These are phyloP conservation scores for Steromphala cineraria DNA, from an alignment of 2,888 invertebrate genomes.

Conservation along the genomic window DNA sequence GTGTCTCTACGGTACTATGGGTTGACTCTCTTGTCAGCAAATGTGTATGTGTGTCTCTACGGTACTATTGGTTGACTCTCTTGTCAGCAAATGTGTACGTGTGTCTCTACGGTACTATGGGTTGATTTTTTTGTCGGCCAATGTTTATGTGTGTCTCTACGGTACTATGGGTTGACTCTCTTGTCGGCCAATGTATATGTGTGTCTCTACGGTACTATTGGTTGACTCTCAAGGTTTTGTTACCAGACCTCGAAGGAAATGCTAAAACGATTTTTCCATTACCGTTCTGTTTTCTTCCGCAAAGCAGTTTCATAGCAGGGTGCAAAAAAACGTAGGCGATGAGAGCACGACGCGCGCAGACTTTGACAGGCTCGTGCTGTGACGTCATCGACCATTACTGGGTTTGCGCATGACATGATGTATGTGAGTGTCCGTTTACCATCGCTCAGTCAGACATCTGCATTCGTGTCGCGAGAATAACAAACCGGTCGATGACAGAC, in stretches of 20 bases:
- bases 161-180: too few species aligned
- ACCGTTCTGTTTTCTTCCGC: not conserved
- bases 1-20: too few species aligned
- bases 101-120: too few species aligned
- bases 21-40: too few species aligned
- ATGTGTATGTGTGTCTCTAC: too few species aligned
- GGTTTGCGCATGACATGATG: not conserved
- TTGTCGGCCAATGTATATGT: too few species aligned
- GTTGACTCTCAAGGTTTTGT: not conserved
- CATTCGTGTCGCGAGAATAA: not conserved
- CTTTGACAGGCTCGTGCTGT: not conserved
- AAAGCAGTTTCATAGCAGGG: not conserved
- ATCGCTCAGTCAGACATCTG: not conserved
- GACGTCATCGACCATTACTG: not conserved
- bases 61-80: too few species aligned
- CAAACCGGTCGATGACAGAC: not conserved
- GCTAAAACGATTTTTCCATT: constrained; percentile 4
- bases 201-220: too few species aligned
- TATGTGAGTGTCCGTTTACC: not conserved
- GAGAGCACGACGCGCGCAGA: not conserved
- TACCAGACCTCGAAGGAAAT: not conserved
- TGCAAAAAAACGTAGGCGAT: not conserved
- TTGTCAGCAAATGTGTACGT: too few species aligned
- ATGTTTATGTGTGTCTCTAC: too few species aligned
- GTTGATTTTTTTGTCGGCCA: too few species aligned